These are phyloP conservation scores for Cacoxenus indagator DNA, from an alignment of 2,888 invertebrate species.

Conservation along the genomic window DNA sequence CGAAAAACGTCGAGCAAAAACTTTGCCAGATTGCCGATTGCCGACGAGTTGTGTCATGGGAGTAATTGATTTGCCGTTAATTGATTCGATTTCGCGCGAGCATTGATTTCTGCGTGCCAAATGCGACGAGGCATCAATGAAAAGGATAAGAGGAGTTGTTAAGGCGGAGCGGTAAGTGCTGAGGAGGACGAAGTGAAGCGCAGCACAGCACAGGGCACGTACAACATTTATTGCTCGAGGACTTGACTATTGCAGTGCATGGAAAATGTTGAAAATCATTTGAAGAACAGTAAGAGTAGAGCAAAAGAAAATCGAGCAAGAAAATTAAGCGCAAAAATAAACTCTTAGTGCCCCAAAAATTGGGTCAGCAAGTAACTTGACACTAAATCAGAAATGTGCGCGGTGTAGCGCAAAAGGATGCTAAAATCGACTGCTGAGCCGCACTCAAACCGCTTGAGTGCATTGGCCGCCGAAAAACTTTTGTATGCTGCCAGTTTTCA, in stretches of 20 bases:
- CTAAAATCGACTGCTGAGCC: background rate
- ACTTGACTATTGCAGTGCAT: background rate
- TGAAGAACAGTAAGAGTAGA: background rate
- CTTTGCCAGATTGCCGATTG: background rate
- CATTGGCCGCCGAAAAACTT: constrained; percentile 8
- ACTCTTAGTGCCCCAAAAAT: background rate
- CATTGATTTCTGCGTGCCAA: constrained; percentile 20
- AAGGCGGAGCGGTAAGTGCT: no score
- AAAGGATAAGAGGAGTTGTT: no score
- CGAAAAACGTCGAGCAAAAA: background rate
- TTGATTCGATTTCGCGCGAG: constrained; percentile 51
- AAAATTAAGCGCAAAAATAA: background rate
- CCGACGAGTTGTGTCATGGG: background rate
- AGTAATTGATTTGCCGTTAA: constrained; percentile 56
- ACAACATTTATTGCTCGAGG: constrained; percentile 11
- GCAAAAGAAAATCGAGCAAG: background rate
- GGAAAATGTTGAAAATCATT: constrained; percentile 12
- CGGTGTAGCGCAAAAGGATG: background rate
- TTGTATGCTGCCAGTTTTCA: constrained; percentile 12
- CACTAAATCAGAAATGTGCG: background rate
- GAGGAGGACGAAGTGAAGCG: background rate
- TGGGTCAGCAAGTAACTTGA: constrained; percentile 19
- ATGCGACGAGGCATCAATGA: background rate
- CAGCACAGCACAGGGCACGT: background rate
- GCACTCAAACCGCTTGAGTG: background rate